Evolutionary conservation across 2,888 invertebrate species (phyloP).

Genomic region (Drosophila mayaguana): DNA sequence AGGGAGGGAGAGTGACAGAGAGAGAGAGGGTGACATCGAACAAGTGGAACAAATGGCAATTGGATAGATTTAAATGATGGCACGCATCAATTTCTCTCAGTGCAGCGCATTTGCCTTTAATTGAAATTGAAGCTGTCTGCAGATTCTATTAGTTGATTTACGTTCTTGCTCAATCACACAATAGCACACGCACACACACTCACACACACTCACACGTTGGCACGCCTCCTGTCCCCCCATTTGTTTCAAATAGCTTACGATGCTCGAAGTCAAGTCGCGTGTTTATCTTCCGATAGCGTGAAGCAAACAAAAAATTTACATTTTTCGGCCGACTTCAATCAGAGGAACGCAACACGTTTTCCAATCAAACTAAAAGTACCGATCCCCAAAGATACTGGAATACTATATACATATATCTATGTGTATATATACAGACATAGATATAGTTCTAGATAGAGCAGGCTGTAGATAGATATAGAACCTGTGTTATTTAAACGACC

Average conservation of each 20-base stretch:
- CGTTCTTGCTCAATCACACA: conserved; percentile 47
- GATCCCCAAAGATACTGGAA: conserved; percentile 24
- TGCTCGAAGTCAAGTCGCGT: conserved; percentile 30
- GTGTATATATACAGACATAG: neutral
- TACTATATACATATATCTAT: neutral
- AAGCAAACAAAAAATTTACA: conserved; percentile 47
- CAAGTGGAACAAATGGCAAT: conserved; percentile 65
- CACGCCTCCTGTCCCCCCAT: neutral
- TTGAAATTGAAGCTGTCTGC: conserved; percentile 79
- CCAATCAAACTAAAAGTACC: conserved; percentile 63
- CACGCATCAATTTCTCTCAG: conserved; percentile 71
- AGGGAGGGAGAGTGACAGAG: neutral
- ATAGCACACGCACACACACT: neutral
- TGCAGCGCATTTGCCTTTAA: conserved; percentile 60
- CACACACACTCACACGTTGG: neutral
- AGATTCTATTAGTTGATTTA: conserved; percentile 77
- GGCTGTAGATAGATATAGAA: neutral
- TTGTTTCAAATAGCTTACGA: neutral
- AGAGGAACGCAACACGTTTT: conserved; percentile 47
- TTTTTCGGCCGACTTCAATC: conserved; percentile 71
- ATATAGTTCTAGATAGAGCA: neutral
- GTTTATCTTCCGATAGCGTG: conserved; percentile 55
- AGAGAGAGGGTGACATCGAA: neutral
- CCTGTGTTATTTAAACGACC: conserved; percentile 13
- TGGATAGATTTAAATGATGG: conserved; percentile 68